Base-by-base conservation (phyloP, 2,113 vertebrate genomes). In the Xyliphius kryptos region DNA sequence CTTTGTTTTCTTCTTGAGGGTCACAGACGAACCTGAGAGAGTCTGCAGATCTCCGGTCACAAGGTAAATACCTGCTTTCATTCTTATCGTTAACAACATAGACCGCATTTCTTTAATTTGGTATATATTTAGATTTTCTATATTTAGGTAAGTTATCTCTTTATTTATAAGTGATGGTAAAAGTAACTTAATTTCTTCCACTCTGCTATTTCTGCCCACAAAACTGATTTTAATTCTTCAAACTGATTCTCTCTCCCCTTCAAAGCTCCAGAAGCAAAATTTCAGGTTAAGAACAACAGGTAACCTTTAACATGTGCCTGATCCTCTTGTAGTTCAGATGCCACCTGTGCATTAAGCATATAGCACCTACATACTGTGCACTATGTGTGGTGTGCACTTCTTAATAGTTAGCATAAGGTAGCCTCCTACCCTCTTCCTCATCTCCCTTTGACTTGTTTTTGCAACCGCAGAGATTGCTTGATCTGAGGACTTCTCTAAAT, bases 11-110 rank as follows among this genome's bases (percentile, higher is more conserved):
- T 47, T 79, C 71, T 68, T 21, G 77, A 94, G 93, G 93, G 91
- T 96, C 93, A 62, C 93, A 96, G 91, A 96, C 91, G 89, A 96
- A 96, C 88, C 92, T 96, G 92, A 93, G 93, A 89, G 93, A 96
- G 88, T 92, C 91, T 81, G 91, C 91, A 88, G 93, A 96, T 87
- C 93, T 94, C 89, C 90, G 93, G 83, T 96, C 93, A 87, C 93
- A 95, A 92, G 92, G 92, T 87, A 72, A 86, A 83, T 58, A n/a
- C 16, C 6, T 20, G 11, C 26, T 32, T 3, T 32, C 4, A 32
- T 32, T 32, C 2, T 32, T 32, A 32, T 3, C 26, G 7, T 32
- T 32, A 6, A 32, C 26, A 1, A 32, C 4, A 32, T 32, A 32
- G 26, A 32, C 26, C 7, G 26, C 26, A 32, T 1, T 32, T 32